Evolutionary conservation across 2,113 vertebrate genomes (phyloP), one percentile per base, ranked within the genome.

Genomic region (Corythornis madagascariensis): DNA sequence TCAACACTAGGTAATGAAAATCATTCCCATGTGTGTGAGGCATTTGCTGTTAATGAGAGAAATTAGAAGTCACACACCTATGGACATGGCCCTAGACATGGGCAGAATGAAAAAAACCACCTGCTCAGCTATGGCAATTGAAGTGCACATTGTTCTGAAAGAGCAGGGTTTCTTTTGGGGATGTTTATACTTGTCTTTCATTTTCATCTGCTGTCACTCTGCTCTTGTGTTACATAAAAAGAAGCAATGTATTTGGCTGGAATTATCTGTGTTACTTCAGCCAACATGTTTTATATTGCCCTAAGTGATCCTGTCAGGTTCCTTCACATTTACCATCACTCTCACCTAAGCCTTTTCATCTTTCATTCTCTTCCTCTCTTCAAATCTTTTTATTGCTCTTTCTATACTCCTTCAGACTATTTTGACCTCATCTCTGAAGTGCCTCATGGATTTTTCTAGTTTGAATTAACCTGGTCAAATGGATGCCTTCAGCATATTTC

Each of bases 391-490:
- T 83, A 83, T 55, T 77, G 64, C 70, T 69, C 80, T 84, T 74
- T 79, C 59, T 75, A 3, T 72, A 33, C 55, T 47, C 45, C 52
- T 55, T 81, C 84, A 66, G 59, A 72, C 57, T 75, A 33, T 57
- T 89, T 75, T 79, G 71, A 87, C 84, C 56, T 89, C 50, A 48
- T 65, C 66, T 65, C 70, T 69, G 45, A 85, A 75, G 55, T 38
- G 28, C 42, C 78, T 82, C 78, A 40, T 14, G 40, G 31, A 21
- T 35, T 91, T 89, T 91, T 87, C 71, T 61, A 20, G 66, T 57
- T 93, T 93, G 78, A 76, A 13, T 90, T 92, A 89, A 90, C 77
- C 43, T 72, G 73, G 24, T 63, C 29, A 90, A 86, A 93, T 88
- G 33, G 66, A 74, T 87, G 74, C 52, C 71, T 86, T 95, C 89